Base-by-base conservation (phyloP, 2,888 invertebrate species). In the Agrochola macilenta region DNA sequence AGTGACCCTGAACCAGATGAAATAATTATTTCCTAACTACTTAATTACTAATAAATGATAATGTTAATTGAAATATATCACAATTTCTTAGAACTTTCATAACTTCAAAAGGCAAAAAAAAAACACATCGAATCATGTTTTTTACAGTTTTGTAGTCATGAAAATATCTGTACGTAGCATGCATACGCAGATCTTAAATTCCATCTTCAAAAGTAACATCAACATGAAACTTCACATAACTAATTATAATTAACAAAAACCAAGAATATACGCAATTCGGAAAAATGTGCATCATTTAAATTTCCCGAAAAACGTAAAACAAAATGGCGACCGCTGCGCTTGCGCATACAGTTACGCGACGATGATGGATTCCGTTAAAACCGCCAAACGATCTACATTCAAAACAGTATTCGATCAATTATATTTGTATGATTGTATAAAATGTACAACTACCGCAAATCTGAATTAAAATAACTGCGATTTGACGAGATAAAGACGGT, bases 321-420 rank as follows among this genome's bases (percentile, higher is more conserved):
- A 85, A 85, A 77, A 83, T 77, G 69, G 58, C 63, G 23, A 54
- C 60, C 75, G 60, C 3, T 66, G 46, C 52, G 58, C 57, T 5
- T 52, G 49, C 30, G 39, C 46, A 20, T 76, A 84, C 86, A 77
- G 79, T 84, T 87, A 84, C 46, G 7, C 60, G 74, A 78, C 75
- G 66, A 78, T 69, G 66, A 76, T 39, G 69, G 52, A 83, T 75
- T 76, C 83, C 87, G 81, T 79, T 87, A 87, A 76, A 77, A 63
- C 73, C 66, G 69, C 66, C 60, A 69, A 87, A 78, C 69, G 78
- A 75, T 87, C 64, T 74, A 76, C 73, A 76, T 79, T 74, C 57
- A 73, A 46, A 70, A 64, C 65, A 74, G 57, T 60, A 79, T 73
- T 75, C 66, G 64, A 79, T 87, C 76, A 87, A 79, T 87, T 87